Evolutionary conservation across 1,140 invertebrate genomes (phyloP).

Genomic region (Tetragnatha versicolor): DNA sequence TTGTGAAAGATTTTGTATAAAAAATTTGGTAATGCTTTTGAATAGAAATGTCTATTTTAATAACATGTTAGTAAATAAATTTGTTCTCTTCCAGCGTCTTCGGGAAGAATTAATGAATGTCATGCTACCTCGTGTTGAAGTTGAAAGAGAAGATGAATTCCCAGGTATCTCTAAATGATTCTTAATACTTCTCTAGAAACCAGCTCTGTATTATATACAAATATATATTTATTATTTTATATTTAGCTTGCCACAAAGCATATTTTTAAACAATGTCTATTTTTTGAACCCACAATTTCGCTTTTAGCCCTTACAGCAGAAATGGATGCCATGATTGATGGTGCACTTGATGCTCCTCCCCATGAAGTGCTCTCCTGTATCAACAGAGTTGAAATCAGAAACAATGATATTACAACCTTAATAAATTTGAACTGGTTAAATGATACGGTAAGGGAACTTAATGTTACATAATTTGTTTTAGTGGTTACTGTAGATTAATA

Average conservation of each 20-base stretch:
- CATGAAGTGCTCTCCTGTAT: slow-evolving; percentile 65
- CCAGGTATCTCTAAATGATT: background rate
- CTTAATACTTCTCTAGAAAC: background rate
- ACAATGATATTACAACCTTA: slow-evolving; percentile 82
- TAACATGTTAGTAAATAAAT: too few relatives aligned
- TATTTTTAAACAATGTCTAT: too few relatives aligned
- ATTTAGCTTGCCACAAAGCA: too few relatives aligned
- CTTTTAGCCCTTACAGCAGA: slow-evolving; percentile 60
- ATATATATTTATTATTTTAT: too few relatives aligned
- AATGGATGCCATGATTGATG: slow-evolving; percentile 65
- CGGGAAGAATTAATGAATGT: too few relatives aligned
- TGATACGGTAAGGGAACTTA: slow-evolving; percentile 86
- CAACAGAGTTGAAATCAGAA: slow-evolving; percentile 70
- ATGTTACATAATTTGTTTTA: background rate
- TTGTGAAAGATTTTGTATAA: too few relatives aligned
- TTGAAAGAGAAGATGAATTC: background rate
- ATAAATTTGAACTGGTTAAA: slow-evolving; percentile 89
- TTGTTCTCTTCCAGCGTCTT: too few relatives aligned
- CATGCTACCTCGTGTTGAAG: too few relatives aligned
- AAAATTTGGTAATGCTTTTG: too few relatives aligned
- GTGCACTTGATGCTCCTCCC: slow-evolving; percentile 63
- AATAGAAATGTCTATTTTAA: too few relatives aligned
- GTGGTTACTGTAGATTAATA: background rate
- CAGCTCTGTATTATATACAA: background rate
- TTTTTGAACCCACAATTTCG: too few relatives aligned